Conservation (phyloP, 2,113 vertebrate genomes). For the Pycnonotus jocosus region DNA sequence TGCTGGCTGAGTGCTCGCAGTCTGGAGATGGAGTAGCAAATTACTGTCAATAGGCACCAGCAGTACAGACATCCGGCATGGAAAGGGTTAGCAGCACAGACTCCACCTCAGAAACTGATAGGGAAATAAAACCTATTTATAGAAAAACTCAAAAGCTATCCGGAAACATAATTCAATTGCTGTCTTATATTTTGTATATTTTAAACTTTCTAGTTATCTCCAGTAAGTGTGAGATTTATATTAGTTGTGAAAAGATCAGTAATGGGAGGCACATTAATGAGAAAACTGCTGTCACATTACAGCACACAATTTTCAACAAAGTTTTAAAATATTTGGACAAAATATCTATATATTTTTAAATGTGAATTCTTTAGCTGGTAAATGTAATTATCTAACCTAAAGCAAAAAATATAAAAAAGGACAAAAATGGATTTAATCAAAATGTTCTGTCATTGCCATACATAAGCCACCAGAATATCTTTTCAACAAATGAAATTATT, state of each 20-base stretch:
- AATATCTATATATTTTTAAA: constrained; percentile 70
- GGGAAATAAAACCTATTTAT: background rate
- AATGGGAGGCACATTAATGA: constrained; percentile 65
- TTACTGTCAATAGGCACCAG: background rate
- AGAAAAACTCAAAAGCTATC: background rate
- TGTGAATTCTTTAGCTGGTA: constrained; percentile 76
- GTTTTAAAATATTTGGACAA: constrained; percentile 81
- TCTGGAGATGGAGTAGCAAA: background rate
- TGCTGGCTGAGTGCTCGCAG: background rate
- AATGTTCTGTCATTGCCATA: constrained; percentile 88
- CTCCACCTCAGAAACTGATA: background rate
- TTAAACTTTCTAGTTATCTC: constrained; percentile 22
- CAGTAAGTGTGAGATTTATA: constrained; percentile 50
- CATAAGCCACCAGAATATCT: constrained; percentile 82
- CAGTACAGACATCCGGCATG: background rate
- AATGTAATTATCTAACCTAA: constrained; percentile 75
- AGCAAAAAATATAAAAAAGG: constrained; percentile 45
- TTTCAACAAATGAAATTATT: constrained; percentile 82
- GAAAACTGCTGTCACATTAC: constrained; percentile 70
- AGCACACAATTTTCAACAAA: constrained; percentile 57
- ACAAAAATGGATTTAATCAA: constrained; percentile 82
- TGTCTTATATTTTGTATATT: background rate
- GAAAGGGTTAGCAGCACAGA: background rate
- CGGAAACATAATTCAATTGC: background rate
- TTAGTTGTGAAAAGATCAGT: constrained; percentile 67